These are phyloP conservation scores for Halichoeres trimaculatus DNA, from an alignment of 2,113 vertebrate genomes.

Conservation along the genomic window DNA sequence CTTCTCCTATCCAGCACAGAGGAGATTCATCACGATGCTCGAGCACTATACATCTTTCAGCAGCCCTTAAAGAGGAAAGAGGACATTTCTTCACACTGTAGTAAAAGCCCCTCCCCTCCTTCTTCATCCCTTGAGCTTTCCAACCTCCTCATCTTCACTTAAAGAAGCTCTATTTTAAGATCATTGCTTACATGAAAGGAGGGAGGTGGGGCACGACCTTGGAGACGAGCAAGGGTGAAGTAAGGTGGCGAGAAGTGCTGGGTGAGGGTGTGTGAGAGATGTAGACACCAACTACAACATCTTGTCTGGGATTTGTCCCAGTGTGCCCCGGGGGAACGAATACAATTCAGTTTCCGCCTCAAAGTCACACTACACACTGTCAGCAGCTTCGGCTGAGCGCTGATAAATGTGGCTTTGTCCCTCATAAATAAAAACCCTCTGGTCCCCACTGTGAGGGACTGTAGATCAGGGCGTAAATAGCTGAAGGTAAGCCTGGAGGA, in stretches of 20 bases:
- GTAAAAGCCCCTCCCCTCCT: constrained; percentile 46
- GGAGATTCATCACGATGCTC: constrained; percentile 70
- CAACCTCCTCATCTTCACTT: constrained; percentile 54
- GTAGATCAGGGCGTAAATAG: constrained; percentile 71
- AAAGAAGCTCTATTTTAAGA: constrained; percentile 70
- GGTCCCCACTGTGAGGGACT: constrained; percentile 44
- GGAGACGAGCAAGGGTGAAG: constrained; percentile 30
- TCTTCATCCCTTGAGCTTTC: constrained; percentile 56
- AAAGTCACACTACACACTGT: constrained; percentile 69
- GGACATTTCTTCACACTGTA: constrained; percentile 65
- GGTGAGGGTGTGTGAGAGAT: constrained; percentile 12
- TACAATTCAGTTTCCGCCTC: constrained; percentile 59
- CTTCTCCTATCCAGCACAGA: constrained; percentile 57
- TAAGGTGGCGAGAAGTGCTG: constrained; percentile 16
- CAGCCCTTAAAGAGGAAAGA: constrained; percentile 65
- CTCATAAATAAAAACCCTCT: constrained; percentile 67
- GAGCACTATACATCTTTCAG: constrained; percentile 74
- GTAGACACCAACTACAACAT: constrained; percentile 50
- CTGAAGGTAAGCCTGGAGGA: constrained; percentile 38
- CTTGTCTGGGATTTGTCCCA: constrained; percentile 48
- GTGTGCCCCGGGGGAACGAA: constrained; percentile 48
- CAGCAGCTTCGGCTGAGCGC: constrained; percentile 59
- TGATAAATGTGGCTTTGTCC: constrained; percentile 63
- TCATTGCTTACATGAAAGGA: constrained; percentile 30
- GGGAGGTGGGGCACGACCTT: constrained; percentile 45